These are phyloP conservation scores for Linnaemya vulpina DNA, from an alignment of 2,888 invertebrate genomes.

Conservation along the genomic window DNA sequence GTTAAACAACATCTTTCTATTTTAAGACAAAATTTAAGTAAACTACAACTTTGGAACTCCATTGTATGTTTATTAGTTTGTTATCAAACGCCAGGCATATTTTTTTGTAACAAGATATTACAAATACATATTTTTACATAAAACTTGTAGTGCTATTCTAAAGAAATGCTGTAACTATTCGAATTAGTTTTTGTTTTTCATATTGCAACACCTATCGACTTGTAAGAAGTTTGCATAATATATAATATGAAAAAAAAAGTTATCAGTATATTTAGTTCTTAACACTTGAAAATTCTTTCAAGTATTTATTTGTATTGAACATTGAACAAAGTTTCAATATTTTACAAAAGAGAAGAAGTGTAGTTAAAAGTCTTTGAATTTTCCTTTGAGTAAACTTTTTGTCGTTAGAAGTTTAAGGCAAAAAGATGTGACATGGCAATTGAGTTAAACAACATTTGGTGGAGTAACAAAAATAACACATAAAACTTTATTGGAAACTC, in stretches of 20 bases:
- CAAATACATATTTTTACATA: not conserved
- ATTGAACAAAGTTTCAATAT: not conserved
- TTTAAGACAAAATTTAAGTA: too few species aligned
- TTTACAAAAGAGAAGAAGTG: not conserved
- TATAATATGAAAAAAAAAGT: not conserved
- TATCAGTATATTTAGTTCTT: not conserved
- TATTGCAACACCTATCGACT: not conserved
- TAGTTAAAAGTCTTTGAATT: not conserved
- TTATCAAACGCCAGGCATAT: not conserved
- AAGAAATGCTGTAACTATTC: not conserved
- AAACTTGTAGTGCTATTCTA: not conserved
- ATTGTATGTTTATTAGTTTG: not conserved
- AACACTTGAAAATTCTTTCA: not conserved
- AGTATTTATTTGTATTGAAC: constrained; percentile 4
- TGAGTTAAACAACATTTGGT: not conserved
- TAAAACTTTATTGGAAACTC: not conserved
- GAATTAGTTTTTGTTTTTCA: not conserved
- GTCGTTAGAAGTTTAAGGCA: not conserved
- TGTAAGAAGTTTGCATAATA: not conserved
- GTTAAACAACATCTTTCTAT: too few species aligned
- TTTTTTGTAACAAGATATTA: not conserved
- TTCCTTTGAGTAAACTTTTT: not conserved
- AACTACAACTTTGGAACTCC: not conserved
- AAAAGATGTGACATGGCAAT: not conserved
- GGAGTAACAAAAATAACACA: not conserved